Evolutionary conservation across 2,797 vertebrate genomes (phyloP).

Genomic region (Pseudotriccus pelzelni): DNA sequence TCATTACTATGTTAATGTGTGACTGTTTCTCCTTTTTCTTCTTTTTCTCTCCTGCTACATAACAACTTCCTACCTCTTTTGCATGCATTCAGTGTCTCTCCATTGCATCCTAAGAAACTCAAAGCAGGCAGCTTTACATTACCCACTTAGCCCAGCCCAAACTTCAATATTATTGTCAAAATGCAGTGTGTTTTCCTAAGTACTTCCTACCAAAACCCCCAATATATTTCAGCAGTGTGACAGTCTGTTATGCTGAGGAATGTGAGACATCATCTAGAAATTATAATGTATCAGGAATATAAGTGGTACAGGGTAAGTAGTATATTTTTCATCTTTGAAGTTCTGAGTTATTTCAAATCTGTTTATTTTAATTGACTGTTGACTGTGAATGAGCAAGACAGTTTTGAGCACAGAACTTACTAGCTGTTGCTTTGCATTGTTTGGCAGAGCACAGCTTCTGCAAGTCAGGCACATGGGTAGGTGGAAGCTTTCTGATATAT

Average conservation of each 20-base stretch:
- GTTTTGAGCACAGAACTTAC: neutral
- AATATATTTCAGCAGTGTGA: neutral
- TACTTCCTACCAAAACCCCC: neutral
- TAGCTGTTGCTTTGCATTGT: neutral
- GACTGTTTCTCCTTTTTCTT: neutral
- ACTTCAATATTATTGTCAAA: neutral
- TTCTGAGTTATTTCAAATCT: neutral
- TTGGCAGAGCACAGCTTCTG: neutral
- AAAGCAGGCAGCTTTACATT: neutral
- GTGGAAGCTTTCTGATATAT: neutral
- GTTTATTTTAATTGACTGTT: constrained; percentile 4
- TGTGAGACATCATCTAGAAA: neutral
- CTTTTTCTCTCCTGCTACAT: neutral
- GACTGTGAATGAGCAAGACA: neutral
- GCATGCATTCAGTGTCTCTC: neutral
- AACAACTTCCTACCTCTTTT: neutral
- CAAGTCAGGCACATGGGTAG: neutral
- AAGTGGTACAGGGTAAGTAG: neutral
- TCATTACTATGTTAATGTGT: neutral
- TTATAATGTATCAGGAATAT: neutral
- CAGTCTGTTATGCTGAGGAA: neutral
- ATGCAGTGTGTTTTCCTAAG: neutral
- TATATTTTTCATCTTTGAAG: neutral
- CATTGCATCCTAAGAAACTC: neutral
- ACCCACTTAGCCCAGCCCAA: neutral